Conservation (phyloP, 2,797 vertebrate genomes). For the Falco naumanni region DNA sequence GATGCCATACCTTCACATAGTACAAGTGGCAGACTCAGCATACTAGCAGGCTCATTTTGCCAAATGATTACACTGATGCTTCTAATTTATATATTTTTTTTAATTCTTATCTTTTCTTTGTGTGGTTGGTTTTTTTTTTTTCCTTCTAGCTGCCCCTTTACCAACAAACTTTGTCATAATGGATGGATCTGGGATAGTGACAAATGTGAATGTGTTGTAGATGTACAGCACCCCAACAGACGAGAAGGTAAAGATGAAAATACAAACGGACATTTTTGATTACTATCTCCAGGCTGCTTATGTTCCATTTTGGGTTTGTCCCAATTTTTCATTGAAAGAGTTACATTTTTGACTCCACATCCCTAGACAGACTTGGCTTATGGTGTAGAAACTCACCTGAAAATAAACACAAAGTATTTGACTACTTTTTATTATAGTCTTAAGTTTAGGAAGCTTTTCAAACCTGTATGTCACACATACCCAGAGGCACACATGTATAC, state of each 20-base stretch:
- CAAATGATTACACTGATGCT: not conserved
- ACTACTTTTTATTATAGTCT: not conserved
- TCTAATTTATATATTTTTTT: not conserved
- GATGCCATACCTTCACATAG: not conserved
- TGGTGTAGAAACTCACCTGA: not conserved
- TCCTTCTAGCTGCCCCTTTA: slow-evolving; percentile 79
- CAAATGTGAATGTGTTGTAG: slow-evolving; percentile 87
- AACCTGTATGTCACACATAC: not conserved
- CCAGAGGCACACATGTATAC: not conserved
- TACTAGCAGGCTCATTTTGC: not conserved
- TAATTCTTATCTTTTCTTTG: not conserved
- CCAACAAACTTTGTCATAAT: slow-evolving; percentile 86
- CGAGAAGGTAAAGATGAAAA: slow-evolving; percentile 74
- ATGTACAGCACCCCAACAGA: slow-evolving; percentile 68
- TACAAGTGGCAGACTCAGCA: not conserved
- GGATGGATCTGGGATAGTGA: slow-evolving; percentile 92
- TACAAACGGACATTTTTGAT: not conserved
- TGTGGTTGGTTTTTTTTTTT: not conserved
- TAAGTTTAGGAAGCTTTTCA: not conserved
- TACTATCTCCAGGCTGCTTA: not conserved
- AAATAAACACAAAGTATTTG: not conserved
- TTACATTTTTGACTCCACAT: not conserved
- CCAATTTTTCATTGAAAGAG: not conserved
- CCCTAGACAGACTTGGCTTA: not conserved
- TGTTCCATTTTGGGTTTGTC: not conserved